Conservation (phyloP, 2,888 invertebrate species). For the Protonemura montana region DNA sequence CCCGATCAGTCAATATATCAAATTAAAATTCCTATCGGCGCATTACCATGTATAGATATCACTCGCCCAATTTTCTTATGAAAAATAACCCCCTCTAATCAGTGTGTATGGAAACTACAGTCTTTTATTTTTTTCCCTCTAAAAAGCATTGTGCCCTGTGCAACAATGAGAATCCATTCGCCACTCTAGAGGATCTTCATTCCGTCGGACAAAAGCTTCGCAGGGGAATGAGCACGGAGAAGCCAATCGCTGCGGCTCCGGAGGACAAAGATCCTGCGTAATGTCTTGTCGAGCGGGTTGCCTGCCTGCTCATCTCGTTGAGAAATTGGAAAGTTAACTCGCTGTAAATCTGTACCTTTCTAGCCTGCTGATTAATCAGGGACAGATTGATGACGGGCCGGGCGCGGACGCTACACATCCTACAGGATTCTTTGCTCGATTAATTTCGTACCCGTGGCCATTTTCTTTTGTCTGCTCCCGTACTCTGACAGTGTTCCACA, state of each 20-base stretch:
- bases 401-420: not conserved
- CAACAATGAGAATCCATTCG: conserved; percentile 35
- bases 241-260: not conserved
- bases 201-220: conserved; percentile 36
- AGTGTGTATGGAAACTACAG: not conserved
- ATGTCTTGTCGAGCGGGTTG: conserved; percentile 15
- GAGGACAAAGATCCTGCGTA: conserved; percentile 19
- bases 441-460: not conserved
- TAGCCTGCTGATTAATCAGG: not conserved
- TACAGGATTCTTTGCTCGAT: not conserved
- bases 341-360: conserved; percentile 27
- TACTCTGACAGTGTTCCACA: not conserved
- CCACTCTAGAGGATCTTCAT: conserved; percentile 18
- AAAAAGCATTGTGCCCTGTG: conserved; percentile 18
- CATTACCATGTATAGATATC: not conserved
- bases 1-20: too few relatives aligned
- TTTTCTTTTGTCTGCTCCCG: not conserved
- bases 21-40: too few relatives aligned
- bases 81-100: not conserved
- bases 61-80: not conserved
- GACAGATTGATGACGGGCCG: conserved; percentile 2
- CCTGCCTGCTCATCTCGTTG: not conserved
- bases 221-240: not conserved
- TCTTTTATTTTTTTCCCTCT: conserved; percentile 1
- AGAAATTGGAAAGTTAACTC: conserved; percentile 38